phyloP scores from a whole-genome alignment of 2,113 vertebrate genomes.

The Perccottus glenii region DNA sequence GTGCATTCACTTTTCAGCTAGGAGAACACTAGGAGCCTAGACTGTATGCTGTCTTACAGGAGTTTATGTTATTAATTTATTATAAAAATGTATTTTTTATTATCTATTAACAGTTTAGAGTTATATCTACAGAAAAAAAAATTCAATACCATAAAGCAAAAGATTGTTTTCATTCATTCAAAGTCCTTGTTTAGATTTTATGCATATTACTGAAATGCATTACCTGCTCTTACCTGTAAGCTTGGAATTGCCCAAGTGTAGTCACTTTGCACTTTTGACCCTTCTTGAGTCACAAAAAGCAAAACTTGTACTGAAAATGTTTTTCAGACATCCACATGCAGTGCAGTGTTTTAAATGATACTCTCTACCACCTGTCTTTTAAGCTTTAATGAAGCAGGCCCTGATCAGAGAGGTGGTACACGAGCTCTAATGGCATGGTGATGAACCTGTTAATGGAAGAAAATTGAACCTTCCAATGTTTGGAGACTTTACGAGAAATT shows the following conservation, averaged over 20 bases:
- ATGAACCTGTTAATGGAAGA: slow-evolving; percentile 55
- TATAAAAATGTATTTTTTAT: too few species aligned
- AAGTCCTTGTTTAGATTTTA: too few species aligned
- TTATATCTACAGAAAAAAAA: too few species aligned
- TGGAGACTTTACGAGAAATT: slow-evolving; percentile 61
- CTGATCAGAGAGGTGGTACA: slow-evolving; percentile 31
- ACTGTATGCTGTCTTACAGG: background rate
- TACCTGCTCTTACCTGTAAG: too few species aligned
- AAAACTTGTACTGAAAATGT: too few species aligned
- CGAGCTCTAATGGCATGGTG: slow-evolving; percentile 37
- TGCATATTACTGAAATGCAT: too few species aligned
- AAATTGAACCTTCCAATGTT: slow-evolving; percentile 56
- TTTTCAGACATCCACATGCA: background rate
- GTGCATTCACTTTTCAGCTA: background rate
- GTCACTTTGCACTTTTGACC: too few species aligned
- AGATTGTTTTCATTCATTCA: too few species aligned
- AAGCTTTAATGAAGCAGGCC: slow-evolving; percentile 31
- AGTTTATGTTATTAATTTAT: background rate
- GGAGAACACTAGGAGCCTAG: background rate
- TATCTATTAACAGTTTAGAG: too few species aligned
- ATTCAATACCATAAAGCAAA: too few species aligned
- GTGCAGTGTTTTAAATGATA: slow-evolving; percentile 1
- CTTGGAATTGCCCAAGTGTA: too few species aligned
- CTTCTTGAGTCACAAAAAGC: too few species aligned
- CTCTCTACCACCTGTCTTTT: slow-evolving; percentile 8